Conservation (phyloP, 2,113 vertebrate genomes). For the Gnathonemus longibarbis region DNA sequence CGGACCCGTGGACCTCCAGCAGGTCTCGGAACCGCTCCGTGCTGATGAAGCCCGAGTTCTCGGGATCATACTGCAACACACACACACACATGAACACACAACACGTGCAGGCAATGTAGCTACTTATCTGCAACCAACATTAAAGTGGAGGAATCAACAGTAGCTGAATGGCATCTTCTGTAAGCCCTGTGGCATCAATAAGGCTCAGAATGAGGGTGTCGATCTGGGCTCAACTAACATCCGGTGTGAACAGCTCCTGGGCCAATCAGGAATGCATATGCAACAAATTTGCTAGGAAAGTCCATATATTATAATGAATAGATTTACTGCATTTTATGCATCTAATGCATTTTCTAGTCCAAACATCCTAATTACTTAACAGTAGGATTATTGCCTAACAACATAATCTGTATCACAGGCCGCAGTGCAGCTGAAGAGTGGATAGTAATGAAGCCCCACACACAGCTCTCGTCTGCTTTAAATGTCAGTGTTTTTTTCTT, state of each 20-base stretch:
- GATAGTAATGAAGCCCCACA: neutral
- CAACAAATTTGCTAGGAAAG: neutral
- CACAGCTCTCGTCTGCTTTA: neutral
- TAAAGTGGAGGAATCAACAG: neutral
- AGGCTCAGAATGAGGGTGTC: neutral
- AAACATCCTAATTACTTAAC: neutral
- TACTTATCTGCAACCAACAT: neutral
- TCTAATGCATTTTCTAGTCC: too few species aligned
- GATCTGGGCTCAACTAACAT: neutral
- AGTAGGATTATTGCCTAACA: neutral
- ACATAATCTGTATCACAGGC: neutral
- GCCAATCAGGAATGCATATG: neutral
- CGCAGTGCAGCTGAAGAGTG: neutral
- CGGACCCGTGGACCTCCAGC: constrained; percentile 76
- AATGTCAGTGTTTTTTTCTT: neutral
- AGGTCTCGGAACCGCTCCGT: constrained; percentile 84
- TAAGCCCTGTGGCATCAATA: neutral
- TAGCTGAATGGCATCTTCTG: neutral
- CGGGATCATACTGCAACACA: constrained; percentile 78
- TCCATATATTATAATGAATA: neutral
- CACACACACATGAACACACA: constrained; percentile 11
- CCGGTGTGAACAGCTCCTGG: neutral
- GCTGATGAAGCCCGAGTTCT: constrained; percentile 89
- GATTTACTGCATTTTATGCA: neutral
- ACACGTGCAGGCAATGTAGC: neutral